Evolutionary conservation across 2,888 invertebrate species (phyloP).

Genomic region (Apamea monoglypha): DNA sequence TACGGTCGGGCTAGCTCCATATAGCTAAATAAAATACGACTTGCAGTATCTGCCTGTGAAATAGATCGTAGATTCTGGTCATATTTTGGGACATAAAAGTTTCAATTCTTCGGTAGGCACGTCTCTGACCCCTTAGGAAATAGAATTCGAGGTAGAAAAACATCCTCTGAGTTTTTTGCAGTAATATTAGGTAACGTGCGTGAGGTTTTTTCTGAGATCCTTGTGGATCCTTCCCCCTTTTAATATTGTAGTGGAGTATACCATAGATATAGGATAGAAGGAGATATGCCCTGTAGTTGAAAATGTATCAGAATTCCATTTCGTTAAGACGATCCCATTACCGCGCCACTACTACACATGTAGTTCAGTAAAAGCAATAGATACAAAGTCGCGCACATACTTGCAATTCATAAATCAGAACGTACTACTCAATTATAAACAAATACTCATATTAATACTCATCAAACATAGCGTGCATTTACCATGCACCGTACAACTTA

Average conservation of each 20-base stretch:
- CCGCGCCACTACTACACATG: too few relatives aligned
- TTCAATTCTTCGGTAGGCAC: conserved; percentile 58
- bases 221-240: background rate
- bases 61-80: conserved; percentile 53
- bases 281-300: too few relatives aligned
- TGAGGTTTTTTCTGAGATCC: conserved; percentile 30
- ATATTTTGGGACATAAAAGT: conserved; percentile 55
- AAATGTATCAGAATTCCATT: too few relatives aligned
- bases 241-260: conserved; percentile 9
- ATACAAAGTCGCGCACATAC: too few relatives aligned
- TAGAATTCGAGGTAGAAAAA: conserved; percentile 38
- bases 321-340: too few relatives aligned
- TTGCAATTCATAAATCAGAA: too few relatives aligned
- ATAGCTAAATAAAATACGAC: conserved; percentile 39
- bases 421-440: too few relatives aligned
- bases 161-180: conserved; percentile 31
- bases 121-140: conserved; percentile 49
- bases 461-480: too few relatives aligned
- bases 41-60: conserved; percentile 21
- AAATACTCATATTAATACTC: too few relatives aligned
- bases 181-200: conserved; percentile 2
- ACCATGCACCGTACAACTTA: too few relatives aligned
- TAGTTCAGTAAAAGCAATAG: too few relatives aligned
- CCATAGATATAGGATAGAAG: too few relatives aligned
- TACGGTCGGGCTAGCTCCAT: conserved; percentile 8